Percentiles rank a stretch among this genome's conserved stretches.
These are phyloP conservation scores for Turritopsis dohrnii DNA, from an alignment of 30 jellyfish, hydroid and myxozoan species.

Conservation along the genomic window DNA sequence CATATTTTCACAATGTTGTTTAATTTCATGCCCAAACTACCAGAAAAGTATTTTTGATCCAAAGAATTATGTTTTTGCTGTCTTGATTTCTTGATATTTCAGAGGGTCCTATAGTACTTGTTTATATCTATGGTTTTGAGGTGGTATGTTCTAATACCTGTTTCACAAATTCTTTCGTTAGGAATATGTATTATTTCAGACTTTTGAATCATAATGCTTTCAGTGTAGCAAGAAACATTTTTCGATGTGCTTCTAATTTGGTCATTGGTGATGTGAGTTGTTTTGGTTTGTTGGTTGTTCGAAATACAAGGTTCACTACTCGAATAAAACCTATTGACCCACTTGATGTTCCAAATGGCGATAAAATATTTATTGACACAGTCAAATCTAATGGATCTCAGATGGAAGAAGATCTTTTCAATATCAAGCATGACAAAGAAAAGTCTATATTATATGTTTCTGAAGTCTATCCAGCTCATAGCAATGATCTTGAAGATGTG, in stretches of 20 bases:
- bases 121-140: too few species aligned
- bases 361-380: constrained; percentile 8
- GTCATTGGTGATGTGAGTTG: not conserved
- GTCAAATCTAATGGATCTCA: constrained; percentile 16
- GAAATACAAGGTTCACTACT: constrained; percentile 13
- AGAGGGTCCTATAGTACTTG: too few species aligned
- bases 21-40: too few species aligned
- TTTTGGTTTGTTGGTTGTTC: constrained; percentile 15
- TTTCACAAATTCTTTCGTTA: not conserved
- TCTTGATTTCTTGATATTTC: too few species aligned
- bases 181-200: not conserved
- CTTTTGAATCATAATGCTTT: not conserved
- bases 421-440: not conserved
- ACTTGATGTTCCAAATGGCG: constrained; percentile 33
- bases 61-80: too few species aligned
- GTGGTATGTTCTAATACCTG: too few species aligned
- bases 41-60: too few species aligned
- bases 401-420: not conserved
- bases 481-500: not conserved
- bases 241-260: not conserved
- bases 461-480: not conserved
- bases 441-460: not conserved
- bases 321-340: constrained; percentile 21
- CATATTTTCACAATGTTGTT: too few species aligned
- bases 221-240: not conserved